Evolutionary conservation across 2,797 vertebrate genomes (phyloP).

Genomic region (Acipenser oxyrinchus): DNA sequence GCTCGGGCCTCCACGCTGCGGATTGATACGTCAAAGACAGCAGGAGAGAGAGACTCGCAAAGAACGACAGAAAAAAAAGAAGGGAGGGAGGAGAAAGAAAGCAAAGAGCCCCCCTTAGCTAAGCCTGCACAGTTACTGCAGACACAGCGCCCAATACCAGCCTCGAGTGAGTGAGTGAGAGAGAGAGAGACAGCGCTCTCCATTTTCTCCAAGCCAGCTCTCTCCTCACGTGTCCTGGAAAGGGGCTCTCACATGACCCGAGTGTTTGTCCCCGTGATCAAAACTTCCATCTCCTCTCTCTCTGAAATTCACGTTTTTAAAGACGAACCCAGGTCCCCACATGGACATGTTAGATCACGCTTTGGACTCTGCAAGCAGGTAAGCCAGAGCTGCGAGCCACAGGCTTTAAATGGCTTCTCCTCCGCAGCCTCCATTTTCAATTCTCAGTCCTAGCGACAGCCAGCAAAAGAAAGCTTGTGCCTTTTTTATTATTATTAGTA

Average conservation of each 20-base stretch:
- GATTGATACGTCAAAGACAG: too few relatives aligned
- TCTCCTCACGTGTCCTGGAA: constrained; percentile 77
- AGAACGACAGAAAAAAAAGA: too few relatives aligned
- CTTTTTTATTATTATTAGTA: too few relatives aligned
- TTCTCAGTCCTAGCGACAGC: neutral
- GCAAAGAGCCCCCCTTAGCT: too few relatives aligned
- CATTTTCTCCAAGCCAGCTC: constrained; percentile 62
- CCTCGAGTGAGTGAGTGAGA: too few relatives aligned
- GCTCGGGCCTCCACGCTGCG: too few relatives aligned
- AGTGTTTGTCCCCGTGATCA: constrained; percentile 97
- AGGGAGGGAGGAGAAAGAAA: too few relatives aligned
- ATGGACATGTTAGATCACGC: constrained; percentile 91
- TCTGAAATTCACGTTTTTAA: constrained; percentile 52
- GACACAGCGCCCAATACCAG: too few relatives aligned
- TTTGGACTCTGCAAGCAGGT: constrained; percentile 79
- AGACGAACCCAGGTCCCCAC: constrained; percentile 32
- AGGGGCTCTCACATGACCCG: constrained; percentile 87
- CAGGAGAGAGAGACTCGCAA: too few relatives aligned
- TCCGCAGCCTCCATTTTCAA: constrained; percentile 40
- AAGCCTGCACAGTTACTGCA: too few relatives aligned
- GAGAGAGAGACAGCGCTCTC: constrained; percentile 44
- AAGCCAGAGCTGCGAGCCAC: constrained; percentile 50
- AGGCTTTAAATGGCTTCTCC: constrained; percentile 32
- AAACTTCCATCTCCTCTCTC: constrained; percentile 61
- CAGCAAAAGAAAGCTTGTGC: neutral